Base-by-base conservation (phyloP, 2,113 vertebrate genomes). In the Campylomormyrus numenius region DNA sequence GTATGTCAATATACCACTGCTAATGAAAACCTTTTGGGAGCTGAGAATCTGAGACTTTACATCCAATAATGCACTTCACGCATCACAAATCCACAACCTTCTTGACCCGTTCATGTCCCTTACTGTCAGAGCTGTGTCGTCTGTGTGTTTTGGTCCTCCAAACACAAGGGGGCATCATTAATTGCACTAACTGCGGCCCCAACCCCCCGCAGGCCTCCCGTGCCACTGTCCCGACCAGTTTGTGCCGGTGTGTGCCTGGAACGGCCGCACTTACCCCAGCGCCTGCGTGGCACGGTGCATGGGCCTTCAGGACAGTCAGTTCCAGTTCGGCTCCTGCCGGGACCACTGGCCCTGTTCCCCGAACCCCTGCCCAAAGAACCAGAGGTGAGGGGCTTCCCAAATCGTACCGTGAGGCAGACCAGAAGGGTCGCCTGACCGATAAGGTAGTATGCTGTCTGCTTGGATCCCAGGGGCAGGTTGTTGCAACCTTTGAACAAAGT, bases 241-340 rank as follows among this genome's bases (percentile, higher is more conserved):
- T 92, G 97, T 99, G 83, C 98, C 98, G 0, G 98, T 99, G 1
- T 99, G 98, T 89, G 98, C 97, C 5, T 95, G 95, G 0, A 99
- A 99, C 0, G 98, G 98, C 15, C 97, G 98, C 88, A 99, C 98
- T 0, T 99, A 99, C 52, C 98, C 98, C 90, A 99, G 98, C 0
- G 97, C 97, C 0, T 99, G 98, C 19, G 96, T 99, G 84, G 98
- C 98, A 53, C 97, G 98, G 90, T 99, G 98, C 24, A 95, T 98
- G 91, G 98, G 97, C 27, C 97, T 99, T 91, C 96, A 96, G 90
- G 98, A 99, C 94, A 95, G 96, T 86, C 97, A 99, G 24, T 99
- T 98, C 94, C 95, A 97, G 89, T 99, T 97, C 89, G 98, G 98
- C 89, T 96, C 96, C 0, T 99, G 98, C 90, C 94, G 96, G 88